Percentiles rank a stretch among this genome's conserved stretches.
These are phyloP conservation scores for Enteromius fasciolatus DNA, from an alignment of 2,797 vertebrate genomes.

Conservation along the genomic window DNA sequence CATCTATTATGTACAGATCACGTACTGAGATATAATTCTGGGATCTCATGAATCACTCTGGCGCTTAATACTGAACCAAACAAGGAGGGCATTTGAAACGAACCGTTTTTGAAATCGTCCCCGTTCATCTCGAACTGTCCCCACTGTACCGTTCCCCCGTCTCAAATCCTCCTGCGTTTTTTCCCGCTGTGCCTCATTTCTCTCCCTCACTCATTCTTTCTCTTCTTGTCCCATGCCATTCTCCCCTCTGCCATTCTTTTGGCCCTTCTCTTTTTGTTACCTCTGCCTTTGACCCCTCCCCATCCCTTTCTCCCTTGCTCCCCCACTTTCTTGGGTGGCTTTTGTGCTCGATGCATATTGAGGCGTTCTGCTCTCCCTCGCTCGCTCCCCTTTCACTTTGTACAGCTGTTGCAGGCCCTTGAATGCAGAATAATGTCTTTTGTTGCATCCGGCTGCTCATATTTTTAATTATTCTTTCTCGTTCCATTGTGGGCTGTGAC, in stretches of 20 bases:
- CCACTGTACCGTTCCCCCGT: conserved; percentile 48
- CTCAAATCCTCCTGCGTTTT: conserved; percentile 38
- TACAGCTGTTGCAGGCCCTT: conserved; percentile 64
- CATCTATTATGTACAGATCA: conserved; percentile 36
- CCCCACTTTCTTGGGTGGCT: conserved; percentile 58
- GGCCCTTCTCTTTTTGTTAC: conserved; percentile 62
- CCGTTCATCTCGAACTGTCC: conserved; percentile 30
- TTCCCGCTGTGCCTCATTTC: conserved; percentile 55
- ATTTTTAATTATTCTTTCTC: conserved; percentile 68
- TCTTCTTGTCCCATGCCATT: conserved; percentile 56
- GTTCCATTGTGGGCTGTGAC: conserved; percentile 55
- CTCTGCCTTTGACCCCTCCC: conserved; percentile 55
- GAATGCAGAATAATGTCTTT: conserved; percentile 63
- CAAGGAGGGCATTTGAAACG: conserved; percentile 26
- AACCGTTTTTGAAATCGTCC: conserved; percentile 35
- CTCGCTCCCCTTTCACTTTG: conserved; percentile 57
- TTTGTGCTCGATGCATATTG: conserved; percentile 64
- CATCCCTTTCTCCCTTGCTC: conserved; percentile 39
- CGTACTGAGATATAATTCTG: conserved; percentile 20
- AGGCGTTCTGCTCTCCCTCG: conserved; percentile 53
- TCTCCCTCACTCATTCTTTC: conserved; percentile 56
- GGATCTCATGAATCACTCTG: conserved; percentile 44
- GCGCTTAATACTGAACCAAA: conserved; percentile 12
- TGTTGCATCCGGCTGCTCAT: conserved; percentile 68
- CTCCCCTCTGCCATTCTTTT: conserved; percentile 59